A percentile compares a stretch with the other conserved stretches of the same genome.
These are phyloP conservation scores for Cephus sareptanus DNA, from an alignment of 2,888 invertebrate species.

Conservation along the genomic window DNA sequence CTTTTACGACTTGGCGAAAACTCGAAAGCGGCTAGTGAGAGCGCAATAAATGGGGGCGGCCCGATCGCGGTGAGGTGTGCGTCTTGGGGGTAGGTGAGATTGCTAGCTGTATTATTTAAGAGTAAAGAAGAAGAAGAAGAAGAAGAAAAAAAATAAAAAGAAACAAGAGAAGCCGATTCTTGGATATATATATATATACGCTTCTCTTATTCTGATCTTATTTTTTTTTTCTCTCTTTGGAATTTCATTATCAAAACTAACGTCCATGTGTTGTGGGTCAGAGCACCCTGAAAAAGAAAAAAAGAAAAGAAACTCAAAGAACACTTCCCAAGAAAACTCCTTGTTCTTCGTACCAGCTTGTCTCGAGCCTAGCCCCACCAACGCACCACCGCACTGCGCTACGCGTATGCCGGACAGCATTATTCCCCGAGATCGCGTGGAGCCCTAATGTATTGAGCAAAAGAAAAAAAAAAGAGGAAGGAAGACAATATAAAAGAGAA, in stretches of 20 bases:
- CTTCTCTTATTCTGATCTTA: neutral
- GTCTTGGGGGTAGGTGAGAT: constrained; percentile 51
- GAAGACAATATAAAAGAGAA: neutral
- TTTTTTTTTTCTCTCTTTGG: neutral
- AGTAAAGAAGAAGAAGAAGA: no score
- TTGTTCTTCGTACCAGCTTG: constrained; percentile 23
- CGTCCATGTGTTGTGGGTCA: constrained; percentile 67
- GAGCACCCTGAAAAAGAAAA: constrained; percentile 58
- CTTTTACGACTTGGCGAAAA: constrained; percentile 31
- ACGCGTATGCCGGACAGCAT: constrained; percentile 37
- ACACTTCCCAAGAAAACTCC: constrained; percentile 22
- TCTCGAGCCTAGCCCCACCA: constrained; percentile 50
- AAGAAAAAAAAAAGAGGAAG: neutral
- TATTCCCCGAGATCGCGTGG: constrained; percentile 11
- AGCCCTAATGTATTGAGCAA: neutral
- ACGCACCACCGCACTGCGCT: constrained; percentile 58
- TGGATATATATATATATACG: constrained; percentile 19
- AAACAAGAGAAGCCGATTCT: constrained; percentile 19
- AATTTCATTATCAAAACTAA: constrained; percentile 30
- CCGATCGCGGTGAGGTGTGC: constrained; percentile 52
- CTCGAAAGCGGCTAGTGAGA: constrained; percentile 11
- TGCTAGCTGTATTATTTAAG: neutral
- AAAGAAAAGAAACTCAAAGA: constrained; percentile 14
- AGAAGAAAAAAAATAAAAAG: constrained; percentile 5
- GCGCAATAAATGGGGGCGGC: neutral